Base-by-base conservation (phyloP, 1,140 invertebrate species). In the Drosophila bipectinata region DNA sequence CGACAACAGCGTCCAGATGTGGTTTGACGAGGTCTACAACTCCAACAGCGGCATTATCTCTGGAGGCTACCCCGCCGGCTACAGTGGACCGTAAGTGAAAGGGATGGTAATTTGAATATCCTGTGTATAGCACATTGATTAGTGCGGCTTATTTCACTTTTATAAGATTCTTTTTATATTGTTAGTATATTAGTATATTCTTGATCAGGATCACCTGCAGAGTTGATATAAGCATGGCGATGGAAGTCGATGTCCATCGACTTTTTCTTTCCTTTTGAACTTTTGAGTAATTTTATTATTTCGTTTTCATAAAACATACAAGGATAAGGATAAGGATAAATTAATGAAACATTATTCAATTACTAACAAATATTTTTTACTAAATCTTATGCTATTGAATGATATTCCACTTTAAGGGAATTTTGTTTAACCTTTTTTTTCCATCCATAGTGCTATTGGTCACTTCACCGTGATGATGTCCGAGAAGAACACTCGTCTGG, bases 401-500 rank as follows among this genome's bases (percentile, higher is more conserved):
- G 5, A 6, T 28, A 28, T 12, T 37, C 34, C 34, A 37, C 12
- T 37, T 10, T 37, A 44, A 15, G 6, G n/a, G 2, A 15, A 14
- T 6, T 44, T 8, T 9, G 14, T 4, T 9, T 37, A 37, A 4
- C 6, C 34, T 55, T 12, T n/a, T 47, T 28, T 7, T 28, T 28
- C 0, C 1, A 28, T 7, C 0, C 21, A 0, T n/a, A 83, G 80
- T 0, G 58, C 71, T 39, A 85, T 90, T 68, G 85, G 81, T 4
- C 87, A 89, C 51, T 90, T 90, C 28, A 89, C 87, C 1, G 79
- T 87, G 4, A 79, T 90, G 78, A 72, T 90, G 49, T 74, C 72
- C 32, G 87, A 90, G 52, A 53, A 49, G 48, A 85, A 85, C 30
- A 72, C 69, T 6, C 68, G 57, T 1, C 9, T 90, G 39, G 87